phyloP scores from a whole-genome alignment of 2,888 invertebrate genomes.

The Nymphalis c-album region DNA sequence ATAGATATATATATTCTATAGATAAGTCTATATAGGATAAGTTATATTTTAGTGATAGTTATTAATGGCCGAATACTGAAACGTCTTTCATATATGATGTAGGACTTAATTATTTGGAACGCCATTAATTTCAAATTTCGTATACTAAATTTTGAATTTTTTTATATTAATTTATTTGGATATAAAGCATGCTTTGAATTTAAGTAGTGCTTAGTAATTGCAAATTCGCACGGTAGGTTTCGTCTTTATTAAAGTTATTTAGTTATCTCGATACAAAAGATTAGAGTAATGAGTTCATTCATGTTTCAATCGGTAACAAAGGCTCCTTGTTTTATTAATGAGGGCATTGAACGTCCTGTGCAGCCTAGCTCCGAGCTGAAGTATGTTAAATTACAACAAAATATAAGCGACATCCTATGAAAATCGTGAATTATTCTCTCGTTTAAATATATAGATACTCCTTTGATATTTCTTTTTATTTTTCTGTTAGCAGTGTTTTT shows the following conservation, averaged over 20 bases:
- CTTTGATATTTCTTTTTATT: too few species aligned
- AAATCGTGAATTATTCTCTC: not conserved
- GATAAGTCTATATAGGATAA: too few species aligned
- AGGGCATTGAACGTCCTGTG: constrained; percentile 20
- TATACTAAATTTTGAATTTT: too few species aligned
- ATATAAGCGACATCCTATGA: not conserved
- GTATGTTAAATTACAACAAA: not conserved
- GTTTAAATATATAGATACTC: not conserved
- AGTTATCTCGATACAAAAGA: not conserved
- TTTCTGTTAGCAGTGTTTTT: too few species aligned
- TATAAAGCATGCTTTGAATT: not conserved
- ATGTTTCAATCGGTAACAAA: constrained; percentile 21
- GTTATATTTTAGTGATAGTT: too few species aligned
- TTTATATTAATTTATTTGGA: too few species aligned
- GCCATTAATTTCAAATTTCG: too few species aligned
- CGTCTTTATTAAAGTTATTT: constrained; percentile 1
- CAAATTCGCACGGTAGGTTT: not conserved
- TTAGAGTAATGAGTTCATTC: constrained; percentile 13
- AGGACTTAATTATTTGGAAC: too few species aligned
- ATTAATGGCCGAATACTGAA: too few species aligned
- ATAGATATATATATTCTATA: too few species aligned
- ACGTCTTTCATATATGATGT: too few species aligned
- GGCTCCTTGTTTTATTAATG: constrained; percentile 17
- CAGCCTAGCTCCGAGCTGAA: not conserved
- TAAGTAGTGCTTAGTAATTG: not conserved